A percentile compares a stretch with the other conserved stretches of the same genome.
These are phyloP conservation scores for Monochamus alternatus DNA, from an alignment of 2,888 invertebrate species.

Conservation along the genomic window DNA sequence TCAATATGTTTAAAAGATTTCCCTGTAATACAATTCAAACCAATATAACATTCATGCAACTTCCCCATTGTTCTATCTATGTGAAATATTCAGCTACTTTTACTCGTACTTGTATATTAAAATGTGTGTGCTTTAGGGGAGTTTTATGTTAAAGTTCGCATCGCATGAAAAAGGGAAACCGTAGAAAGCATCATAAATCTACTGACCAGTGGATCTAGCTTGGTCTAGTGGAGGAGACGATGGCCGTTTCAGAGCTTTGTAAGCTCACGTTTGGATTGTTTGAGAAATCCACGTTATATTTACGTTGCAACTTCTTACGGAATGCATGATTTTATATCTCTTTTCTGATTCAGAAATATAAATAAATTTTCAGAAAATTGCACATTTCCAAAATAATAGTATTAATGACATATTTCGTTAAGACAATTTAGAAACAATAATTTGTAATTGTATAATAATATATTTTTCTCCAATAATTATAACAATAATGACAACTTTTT, in stretches of 20 bases:
- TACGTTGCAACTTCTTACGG: constrained; percentile 20
- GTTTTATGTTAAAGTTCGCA: background rate
- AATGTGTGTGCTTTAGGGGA: background rate
- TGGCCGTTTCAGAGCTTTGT: constrained; percentile 66
- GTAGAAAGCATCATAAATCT: constrained; percentile 62
- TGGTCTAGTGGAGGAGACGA: constrained; percentile 64
- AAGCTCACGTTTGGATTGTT: constrained; percentile 45
- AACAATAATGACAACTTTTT: background rate
- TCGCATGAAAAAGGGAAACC: constrained; percentile 23
- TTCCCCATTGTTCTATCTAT: no score
- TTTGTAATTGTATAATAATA: background rate
- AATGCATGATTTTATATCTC: constrained; percentile 26
- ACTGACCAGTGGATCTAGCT: constrained; percentile 63
- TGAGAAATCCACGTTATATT: constrained; percentile 40
- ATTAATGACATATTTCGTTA: no score
- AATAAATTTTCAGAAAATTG: constrained; percentile 7
- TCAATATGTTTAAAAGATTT: no score
- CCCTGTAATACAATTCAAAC: no score
- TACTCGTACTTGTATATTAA: no score
- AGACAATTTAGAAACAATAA: background rate
- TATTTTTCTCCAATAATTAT: background rate
- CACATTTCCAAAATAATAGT: no score
- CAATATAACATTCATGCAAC: no score
- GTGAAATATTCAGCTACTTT: no score
- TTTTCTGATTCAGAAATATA: background rate